Evolutionary conservation across 2,888 invertebrate species (phyloP), one percentile per base, ranked within the genome.

Genomic region (Noctua janthe): DNA sequence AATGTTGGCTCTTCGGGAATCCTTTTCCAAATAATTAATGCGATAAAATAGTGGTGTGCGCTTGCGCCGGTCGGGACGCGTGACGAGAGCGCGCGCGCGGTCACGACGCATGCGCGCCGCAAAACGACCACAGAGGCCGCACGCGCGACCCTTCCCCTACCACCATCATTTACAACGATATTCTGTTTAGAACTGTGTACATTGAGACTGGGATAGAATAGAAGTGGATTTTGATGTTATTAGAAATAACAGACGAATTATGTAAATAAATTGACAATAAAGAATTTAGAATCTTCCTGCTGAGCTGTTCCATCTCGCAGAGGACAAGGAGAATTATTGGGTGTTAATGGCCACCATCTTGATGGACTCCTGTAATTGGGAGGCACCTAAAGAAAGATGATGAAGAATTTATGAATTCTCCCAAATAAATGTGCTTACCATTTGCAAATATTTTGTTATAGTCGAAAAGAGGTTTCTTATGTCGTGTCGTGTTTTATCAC

Each of bases 21-120:
- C 95, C 95, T 96, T 96, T 95, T 96, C 94, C 94, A 96, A 96
- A 97, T 97, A 97, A 97, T 97, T 96, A 97, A 97, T 97, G 96
- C 96, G 96, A 97, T 97, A 96, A 97, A 97, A 96, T 96, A 95
- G 96, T 96, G 96, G 95, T 94, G 90, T 92, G 92, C 88, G 91
- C 91, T 83, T 89, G 93, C 93, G 92, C 92, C 88, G 92, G 89
- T 82, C 91, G 91, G 89, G 89, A 95, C 96, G 96, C 97, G 97
- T 97, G 96, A 96, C 96, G 96, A 93, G 94, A 94, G 96, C 95
- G 95, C 95, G 96, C 95, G 94, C 94, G 92, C 94, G 94, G 96
- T 96, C 96, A 96, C 96, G 97, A 96, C 96, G 96, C 95, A 95
- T 93, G 94, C 95, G 92, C 94, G 92, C 90, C 88, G 92, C 94